Evolutionary conservation across 2,888 invertebrate genomes (phyloP).

Genomic region (Xylota sylvarum): DNA sequence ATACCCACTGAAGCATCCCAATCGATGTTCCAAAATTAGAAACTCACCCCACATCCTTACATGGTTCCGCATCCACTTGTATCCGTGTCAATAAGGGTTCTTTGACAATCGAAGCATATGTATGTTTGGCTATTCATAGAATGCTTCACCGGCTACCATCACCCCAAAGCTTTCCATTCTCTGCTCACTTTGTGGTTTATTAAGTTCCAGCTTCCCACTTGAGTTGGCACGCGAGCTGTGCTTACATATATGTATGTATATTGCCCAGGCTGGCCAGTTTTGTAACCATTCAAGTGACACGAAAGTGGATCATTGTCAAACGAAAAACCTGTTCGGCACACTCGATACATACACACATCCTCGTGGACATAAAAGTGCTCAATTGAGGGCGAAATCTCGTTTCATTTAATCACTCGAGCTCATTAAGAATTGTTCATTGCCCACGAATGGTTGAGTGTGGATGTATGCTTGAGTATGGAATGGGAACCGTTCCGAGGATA

Average conservation of each 20-base stretch:
- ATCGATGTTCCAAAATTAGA: conserved; percentile 72
- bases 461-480: neutral
- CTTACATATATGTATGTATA: neutral
- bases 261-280: conserved; percentile 38
- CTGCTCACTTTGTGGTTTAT: conserved; percentile 74
- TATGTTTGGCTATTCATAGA: conserved; percentile 72
- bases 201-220: conserved; percentile 68
- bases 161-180: neutral
- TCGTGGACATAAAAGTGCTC: conserved; percentile 67
- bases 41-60: conserved; percentile 16
- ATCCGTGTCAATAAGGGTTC: conserved; percentile 56
- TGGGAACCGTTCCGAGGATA: conserved; percentile 2
- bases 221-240: conserved; percentile 56
- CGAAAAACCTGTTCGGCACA: conserved; percentile 72
- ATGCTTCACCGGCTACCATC: neutral
- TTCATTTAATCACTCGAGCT: conserved; percentile 71
- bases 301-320: conserved; percentile 76
- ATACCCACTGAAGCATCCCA: conserved; percentile 58
- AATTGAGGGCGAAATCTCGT: conserved; percentile 73
- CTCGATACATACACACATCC: conserved; percentile 49
- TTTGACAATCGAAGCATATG: conserved; percentile 76
- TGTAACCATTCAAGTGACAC: conserved; percentile 73
- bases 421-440: conserved; percentile 70
- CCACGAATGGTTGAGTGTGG: conserved; percentile 26
- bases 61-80: conserved; percentile 36